Conservation (phyloP, 2,888 invertebrate genomes). For the Caenorhabditis uteleia region DNA sequence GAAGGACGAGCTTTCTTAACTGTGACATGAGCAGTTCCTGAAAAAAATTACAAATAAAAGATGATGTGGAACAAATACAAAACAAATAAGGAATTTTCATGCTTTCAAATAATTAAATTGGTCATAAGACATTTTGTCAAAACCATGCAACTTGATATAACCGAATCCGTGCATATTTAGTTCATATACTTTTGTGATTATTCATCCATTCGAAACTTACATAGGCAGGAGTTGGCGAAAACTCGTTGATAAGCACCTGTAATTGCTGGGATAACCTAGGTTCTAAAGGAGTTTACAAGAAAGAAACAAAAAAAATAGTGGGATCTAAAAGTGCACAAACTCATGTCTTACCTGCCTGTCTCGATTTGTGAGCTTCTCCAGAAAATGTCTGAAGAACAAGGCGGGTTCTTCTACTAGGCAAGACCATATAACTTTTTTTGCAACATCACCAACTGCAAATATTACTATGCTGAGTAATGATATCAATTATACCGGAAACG, state of each 20-base stretch:
- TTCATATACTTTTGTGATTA: background rate
- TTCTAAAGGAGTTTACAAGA: background rate
- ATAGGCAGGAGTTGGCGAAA: constrained; percentile 36
- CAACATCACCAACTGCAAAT: constrained; percentile 87
- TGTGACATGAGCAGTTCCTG: constrained; percentile 89
- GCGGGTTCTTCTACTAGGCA: constrained; percentile 97
- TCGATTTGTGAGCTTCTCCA: constrained; percentile 84
- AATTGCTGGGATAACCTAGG: too few species aligned
- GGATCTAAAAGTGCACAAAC: background rate
- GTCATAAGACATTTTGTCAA: too few species aligned
- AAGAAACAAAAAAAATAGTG: background rate
- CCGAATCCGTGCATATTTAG: too few species aligned
- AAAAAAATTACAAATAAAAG: constrained; percentile 37
- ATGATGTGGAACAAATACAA: background rate
- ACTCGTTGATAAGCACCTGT: constrained; percentile 37
- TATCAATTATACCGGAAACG: constrained; percentile 73
- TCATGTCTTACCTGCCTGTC: constrained; percentile 68
- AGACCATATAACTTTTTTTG: constrained; percentile 96
- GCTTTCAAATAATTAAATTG: too few species aligned
- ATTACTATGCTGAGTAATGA: background rate
- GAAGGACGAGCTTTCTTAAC: constrained; percentile 86
- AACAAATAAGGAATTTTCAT: background rate
- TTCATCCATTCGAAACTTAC: constrained; percentile 24
- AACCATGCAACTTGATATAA: constrained; percentile 1
- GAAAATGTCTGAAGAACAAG: constrained; percentile 85